These are phyloP conservation scores for Girardinichthys multiradiatus DNA, from an alignment of 2,113 vertebrate genomes.

Conservation along the genomic window DNA sequence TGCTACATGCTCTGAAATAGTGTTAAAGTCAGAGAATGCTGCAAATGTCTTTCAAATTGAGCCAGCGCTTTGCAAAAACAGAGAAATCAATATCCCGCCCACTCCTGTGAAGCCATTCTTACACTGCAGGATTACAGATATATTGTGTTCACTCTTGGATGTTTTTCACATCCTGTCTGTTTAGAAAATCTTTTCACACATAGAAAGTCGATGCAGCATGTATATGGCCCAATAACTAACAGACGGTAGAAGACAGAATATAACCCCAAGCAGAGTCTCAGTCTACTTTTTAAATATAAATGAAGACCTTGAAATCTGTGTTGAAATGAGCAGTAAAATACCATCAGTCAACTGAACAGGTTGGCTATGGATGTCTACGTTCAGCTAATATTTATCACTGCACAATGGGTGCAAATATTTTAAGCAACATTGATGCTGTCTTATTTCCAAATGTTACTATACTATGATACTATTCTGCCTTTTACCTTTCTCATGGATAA, in stretches of 20 bases:
- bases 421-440: neutral
- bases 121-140: neutral
- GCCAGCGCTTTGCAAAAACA: neutral
- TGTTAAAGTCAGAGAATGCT: neutral
- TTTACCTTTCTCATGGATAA: neutral
- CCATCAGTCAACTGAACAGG: constrained; percentile 6
- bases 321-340: constrained; percentile 12
- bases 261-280: constrained; percentile 11
- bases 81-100: neutral
- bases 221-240: constrained; percentile 2
- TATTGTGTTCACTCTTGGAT: neutral
- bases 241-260: constrained; percentile 26
- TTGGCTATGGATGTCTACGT: neutral
- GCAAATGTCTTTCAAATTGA: neutral
- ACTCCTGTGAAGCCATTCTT: neutral
- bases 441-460: neutral
- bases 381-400: neutral
- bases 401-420: neutral
- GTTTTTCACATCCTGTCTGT: neutral
- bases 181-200: neutral
- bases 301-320: constrained; percentile 37
- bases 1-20: neutral
- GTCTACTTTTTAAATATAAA: constrained; percentile 52
- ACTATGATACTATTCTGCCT: neutral
- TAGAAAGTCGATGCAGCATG: neutral